Evolutionary conservation across 2,888 invertebrate genomes (phyloP).

Genomic region (Scaptomyza flava): DNA sequence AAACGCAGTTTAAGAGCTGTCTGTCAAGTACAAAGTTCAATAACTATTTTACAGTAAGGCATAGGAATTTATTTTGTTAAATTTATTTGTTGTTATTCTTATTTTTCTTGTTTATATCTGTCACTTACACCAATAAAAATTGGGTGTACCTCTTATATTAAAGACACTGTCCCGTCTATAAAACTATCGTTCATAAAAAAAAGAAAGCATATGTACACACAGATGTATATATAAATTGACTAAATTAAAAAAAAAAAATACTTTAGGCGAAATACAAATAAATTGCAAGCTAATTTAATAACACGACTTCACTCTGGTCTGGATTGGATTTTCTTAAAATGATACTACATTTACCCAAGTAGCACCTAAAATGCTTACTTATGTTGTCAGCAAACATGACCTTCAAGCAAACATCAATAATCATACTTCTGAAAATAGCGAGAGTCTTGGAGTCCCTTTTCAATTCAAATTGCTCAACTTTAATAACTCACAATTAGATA

Average conservation of each 20-base stretch:
- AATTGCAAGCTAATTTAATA: constrained; percentile 1
- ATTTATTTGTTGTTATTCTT: constrained; percentile 10
- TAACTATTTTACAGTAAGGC: not conserved
- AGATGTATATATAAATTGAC: constrained; percentile 30
- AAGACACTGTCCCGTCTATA: constrained; percentile 19
- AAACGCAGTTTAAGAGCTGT: not conserved
- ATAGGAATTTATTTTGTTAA: constrained; percentile 3
- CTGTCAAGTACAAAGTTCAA: not conserved
- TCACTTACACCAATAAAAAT: constrained; percentile 8
- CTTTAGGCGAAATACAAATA: constrained; percentile 6
- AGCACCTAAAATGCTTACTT: not conserved
- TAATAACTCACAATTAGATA: too few relatives aligned
- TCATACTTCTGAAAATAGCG: too few relatives aligned
- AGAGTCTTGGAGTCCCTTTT: too few relatives aligned
- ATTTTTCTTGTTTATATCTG: constrained; percentile 10
- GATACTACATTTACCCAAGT: not conserved
- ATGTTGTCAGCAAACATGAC: not conserved
- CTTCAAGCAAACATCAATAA: too few relatives aligned
- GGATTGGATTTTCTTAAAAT: constrained; percentile 12
- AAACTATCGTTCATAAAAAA: not conserved
- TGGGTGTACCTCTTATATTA: constrained; percentile 8
- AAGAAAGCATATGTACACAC: constrained; percentile 10
- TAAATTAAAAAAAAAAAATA: constrained; percentile 1
- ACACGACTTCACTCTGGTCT: not conserved
- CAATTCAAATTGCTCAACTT: too few relatives aligned